phyloP scores from a whole-genome alignment of 2,113 vertebrate genomes.

The Dromiciops gliroides region DNA sequence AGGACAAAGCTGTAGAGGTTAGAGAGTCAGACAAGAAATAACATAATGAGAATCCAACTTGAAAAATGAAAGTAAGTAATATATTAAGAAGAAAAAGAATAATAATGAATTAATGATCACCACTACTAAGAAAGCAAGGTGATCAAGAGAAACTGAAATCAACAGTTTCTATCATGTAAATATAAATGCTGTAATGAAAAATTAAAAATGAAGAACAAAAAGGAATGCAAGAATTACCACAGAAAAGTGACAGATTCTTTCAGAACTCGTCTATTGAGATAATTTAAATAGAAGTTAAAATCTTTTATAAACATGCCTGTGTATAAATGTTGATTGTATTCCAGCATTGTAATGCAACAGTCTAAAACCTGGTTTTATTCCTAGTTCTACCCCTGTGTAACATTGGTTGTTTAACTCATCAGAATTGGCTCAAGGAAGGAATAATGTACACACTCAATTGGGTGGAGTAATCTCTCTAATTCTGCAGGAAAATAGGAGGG shows the following conservation, averaged over 20 bases:
- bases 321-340: not conserved
- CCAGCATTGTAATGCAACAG: not conserved
- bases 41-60: not conserved
- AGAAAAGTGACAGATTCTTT: not conserved
- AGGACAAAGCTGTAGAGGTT: not conserved
- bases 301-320: not conserved
- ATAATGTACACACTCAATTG: no score
- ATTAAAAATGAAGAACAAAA: not conserved
- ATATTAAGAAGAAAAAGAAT: rapidly evolving
- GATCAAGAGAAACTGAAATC: not conserved
- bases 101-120: not conserved
- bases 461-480: no score
- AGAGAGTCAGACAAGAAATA: not conserved
- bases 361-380: not conserved
- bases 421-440: no score
- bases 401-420: no score
- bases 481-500: no score
- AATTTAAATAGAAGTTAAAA: not conserved
- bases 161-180: not conserved
- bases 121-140: not conserved
- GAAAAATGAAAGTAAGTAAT: not conserved
- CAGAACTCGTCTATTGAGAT: not conserved
- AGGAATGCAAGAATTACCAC: not conserved
- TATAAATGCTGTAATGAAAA: not conserved
- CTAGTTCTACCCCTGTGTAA: not conserved